Percentiles rank a stretch among this genome's conserved stretches.
These are phyloP conservation scores for Halcyon chelicuti DNA, from an alignment of 2,797 vertebrate species.

Conservation along the genomic window DNA sequence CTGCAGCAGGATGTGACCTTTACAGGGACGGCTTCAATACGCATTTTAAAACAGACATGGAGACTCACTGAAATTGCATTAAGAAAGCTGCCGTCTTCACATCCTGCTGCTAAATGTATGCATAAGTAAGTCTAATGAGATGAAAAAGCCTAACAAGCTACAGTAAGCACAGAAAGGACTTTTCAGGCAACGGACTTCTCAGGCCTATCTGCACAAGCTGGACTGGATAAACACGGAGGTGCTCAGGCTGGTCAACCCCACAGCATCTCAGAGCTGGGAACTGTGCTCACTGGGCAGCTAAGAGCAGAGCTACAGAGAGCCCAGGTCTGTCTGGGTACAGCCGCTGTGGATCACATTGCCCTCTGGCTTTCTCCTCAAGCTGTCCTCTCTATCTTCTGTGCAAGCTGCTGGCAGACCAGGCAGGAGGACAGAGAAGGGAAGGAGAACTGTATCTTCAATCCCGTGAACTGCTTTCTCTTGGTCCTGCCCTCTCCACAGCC, in stretches of 20 bases:
- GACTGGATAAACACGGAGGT: neutral
- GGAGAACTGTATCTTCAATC: neutral
- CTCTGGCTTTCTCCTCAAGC: neutral
- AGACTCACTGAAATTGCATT: neutral
- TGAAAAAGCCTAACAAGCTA: neutral
- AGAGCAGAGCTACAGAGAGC: neutral
- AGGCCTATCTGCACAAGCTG: no score
- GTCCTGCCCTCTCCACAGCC: neutral
- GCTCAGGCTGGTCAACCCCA: neutral
- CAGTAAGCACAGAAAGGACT: no score
- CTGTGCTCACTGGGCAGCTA: neutral
- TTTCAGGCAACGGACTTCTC: no score
- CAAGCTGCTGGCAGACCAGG: neutral
- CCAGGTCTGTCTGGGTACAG: fast-evolving
- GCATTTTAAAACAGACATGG: neutral
- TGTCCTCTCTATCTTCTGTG: neutral
- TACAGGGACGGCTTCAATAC: neutral
- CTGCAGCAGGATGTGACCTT: slow-evolving; percentile 3
- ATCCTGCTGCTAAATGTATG: neutral
- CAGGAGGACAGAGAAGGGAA: neutral
- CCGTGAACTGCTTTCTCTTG: neutral
- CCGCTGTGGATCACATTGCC: neutral
- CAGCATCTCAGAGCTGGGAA: neutral
- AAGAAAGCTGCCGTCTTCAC: neutral
- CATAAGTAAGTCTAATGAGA: neutral